Evolutionary conservation across 1,140 invertebrate genomes (phyloP).

Genomic region (Zaprionus inermis): DNA sequence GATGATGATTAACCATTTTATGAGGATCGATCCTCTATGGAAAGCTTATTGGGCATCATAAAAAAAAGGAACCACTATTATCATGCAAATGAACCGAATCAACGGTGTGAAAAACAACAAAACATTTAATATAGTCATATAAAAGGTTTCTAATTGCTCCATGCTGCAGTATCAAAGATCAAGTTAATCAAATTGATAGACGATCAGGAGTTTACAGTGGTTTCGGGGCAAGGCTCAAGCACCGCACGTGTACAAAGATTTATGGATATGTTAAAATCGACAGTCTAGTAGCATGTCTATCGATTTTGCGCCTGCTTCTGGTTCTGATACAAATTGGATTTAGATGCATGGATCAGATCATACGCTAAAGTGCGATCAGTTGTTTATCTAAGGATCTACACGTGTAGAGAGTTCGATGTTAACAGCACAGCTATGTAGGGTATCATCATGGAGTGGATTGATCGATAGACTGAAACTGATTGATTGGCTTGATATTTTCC

Average conservation of each 20-base stretch:
- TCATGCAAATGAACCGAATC: slow-evolving; percentile 70
- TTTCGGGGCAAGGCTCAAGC: background rate
- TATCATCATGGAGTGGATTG: background rate
- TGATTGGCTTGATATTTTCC: background rate
- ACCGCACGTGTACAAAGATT: background rate
- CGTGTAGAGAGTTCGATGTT: too few relatives aligned
- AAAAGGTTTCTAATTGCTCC: slow-evolving; percentile 63
- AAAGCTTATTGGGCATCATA: background rate
- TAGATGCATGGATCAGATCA: background rate
- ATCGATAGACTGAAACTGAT: background rate
- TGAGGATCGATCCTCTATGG: background rate
- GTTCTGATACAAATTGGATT: background rate
- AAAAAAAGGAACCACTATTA: slow-evolving; percentile 43
- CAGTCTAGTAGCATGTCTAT: background rate
- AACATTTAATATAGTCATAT: slow-evolving; percentile 76
- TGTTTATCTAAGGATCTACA: background rate
- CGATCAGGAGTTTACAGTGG: background rate
- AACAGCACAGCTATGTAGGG: too few relatives aligned
- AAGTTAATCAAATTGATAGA: slow-evolving; percentile 21
- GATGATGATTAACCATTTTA: background rate
- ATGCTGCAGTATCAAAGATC: background rate
- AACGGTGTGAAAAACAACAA: slow-evolving; percentile 72
- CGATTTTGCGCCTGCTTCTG: too few relatives aligned
- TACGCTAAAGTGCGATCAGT: background rate
- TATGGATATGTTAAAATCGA: background rate